Base-by-base conservation (phyloP, 2,113 vertebrate species). In the Pithys albifrons region DNA sequence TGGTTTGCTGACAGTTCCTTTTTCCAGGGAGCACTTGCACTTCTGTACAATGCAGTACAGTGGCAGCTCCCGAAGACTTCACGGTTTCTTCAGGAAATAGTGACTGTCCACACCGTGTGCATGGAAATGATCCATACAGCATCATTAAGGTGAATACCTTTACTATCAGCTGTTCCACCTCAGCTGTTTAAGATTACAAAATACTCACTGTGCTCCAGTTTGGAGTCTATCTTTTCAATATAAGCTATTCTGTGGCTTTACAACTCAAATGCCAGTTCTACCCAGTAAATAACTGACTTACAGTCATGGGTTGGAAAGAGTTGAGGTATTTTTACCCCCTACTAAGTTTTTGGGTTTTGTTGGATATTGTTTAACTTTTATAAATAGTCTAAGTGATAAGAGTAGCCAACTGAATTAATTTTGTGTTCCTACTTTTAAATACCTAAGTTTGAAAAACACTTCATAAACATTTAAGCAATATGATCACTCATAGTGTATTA, bases 21-120 rank as follows among this genome's bases (percentile, higher is more conserved):
- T 81, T 91, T 87, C 58, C 82, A 78, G 51, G 58, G 71, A 89
- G 24, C 51, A 74, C 85, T 88, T 93, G 71, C 81, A 85, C 65
- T 94, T 92, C 73, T 9, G 19, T 27, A 52, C 27, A 45, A 29
- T 2, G 19, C 24, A 17, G 19, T 12, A 9, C 14, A 88, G 58
- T 0, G 20, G 39, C 67, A 66, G 57, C 31, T 78, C 43, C 33
- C 33, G 20, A 76, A 58, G 33, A 33, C 46, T 89, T 70, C 3
- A 11, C 62, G 31, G 48, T 49, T 89, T 69, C 69, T 66, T 71
- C 35, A 31, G 62, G 64, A 76, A 88, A 41, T 20, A 65, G 13
- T 9, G 39, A 82, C 59, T n/a, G 35, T 67, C 67, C 54, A 48
- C 45, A 88, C 31, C 9, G 10, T 2, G 3, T 25, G 27, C n/a